Percentiles rank a stretch among this genome's conserved stretches.
These are phyloP conservation scores for Nebria ingens DNA, from an alignment of 1,140 invertebrate species.

Conservation along the genomic window DNA sequence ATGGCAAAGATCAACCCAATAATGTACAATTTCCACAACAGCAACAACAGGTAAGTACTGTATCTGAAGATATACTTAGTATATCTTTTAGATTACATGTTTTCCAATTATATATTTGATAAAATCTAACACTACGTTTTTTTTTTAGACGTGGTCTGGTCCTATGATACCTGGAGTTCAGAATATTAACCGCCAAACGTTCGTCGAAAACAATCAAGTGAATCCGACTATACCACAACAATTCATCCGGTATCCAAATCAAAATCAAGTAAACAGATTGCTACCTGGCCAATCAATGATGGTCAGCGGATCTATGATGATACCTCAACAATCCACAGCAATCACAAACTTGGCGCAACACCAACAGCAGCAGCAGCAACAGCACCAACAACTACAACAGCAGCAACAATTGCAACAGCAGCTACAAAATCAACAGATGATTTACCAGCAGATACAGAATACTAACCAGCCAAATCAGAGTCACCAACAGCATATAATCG, in stretches of 20 bases:
- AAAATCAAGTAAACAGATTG: slow-evolving; percentile 19
- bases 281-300: slow-evolving; percentile 26
- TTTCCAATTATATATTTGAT: not conserved
- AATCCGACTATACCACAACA: slow-evolving; percentile 16
- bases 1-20: slow-evolving; percentile 25
- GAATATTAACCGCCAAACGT: not conserved
- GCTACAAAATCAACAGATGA: slow-evolving; percentile 15
- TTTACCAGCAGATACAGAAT: slow-evolving; percentile 4
- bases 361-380: slow-evolving; percentile 19
- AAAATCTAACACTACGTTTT: slow-evolving; percentile 15
- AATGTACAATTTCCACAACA: slow-evolving; percentile 20
- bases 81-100: not conserved
- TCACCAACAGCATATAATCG: slow-evolving; percentile 36
- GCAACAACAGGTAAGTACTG: slow-evolving; percentile 25
- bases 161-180: not conserved
- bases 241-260: slow-evolving; percentile 27
- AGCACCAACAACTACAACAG: slow-evolving; percentile 16
- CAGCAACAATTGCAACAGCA: slow-evolving; percentile 19
- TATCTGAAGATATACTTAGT: slow-evolving; percentile 2
- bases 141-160: slow-evolving; percentile 22
- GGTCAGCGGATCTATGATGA: slow-evolving; percentile 30
- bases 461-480: slow-evolving; percentile 2
- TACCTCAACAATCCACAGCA: slow-evolving; percentile 19
- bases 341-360: slow-evolving; percentile 16
- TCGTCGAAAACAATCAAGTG: not conserved